A percentile compares a stretch with the other conserved stretches of the same genome.
These are phyloP conservation scores for Ammospiza nelsoni DNA, from an alignment of 2,113 vertebrate genomes.

Conservation along the genomic window DNA sequence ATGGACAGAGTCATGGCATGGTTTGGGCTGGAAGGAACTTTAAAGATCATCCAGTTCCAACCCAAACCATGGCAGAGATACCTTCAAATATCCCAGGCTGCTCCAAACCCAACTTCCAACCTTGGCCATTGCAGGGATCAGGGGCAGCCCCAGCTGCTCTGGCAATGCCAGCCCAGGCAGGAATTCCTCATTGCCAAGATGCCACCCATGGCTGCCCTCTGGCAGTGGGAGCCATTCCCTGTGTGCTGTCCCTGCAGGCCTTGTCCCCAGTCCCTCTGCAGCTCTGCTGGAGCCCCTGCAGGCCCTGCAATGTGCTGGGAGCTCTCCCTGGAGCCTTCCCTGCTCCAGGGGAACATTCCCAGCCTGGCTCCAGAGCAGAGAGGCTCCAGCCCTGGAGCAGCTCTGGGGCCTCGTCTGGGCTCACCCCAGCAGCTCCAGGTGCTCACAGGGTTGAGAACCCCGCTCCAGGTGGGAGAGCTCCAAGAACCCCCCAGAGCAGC, in stretches of 20 bases:
- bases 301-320: background rate
- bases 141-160: background rate
- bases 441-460: fast-evolving
- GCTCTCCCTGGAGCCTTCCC: background rate
- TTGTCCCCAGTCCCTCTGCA: background rate
- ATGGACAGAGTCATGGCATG: fast-evolving
- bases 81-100: fast-evolving
- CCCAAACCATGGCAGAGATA: background rate
- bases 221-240: background rate
- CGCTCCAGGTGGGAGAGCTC: background rate
- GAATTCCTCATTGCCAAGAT: fast-evolving
- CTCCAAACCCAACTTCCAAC: background rate
- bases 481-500: background rate
- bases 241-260: fast-evolving
- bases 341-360: background rate
- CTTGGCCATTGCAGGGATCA: background rate
- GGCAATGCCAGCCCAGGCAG: background rate
- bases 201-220: background rate
- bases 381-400: background rate
- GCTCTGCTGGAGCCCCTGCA: background rate
- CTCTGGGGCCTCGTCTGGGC: fast-evolving
- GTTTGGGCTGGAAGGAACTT: background rate
- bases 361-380: background rate
- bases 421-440: fast-evolving
- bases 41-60: background rate